A percentile compares a stretch with the other conserved stretches of the same genome.
phyloP scores from a whole-genome alignment of 2,113 vertebrate genomes.

The Propithecus coquereli region DNA sequence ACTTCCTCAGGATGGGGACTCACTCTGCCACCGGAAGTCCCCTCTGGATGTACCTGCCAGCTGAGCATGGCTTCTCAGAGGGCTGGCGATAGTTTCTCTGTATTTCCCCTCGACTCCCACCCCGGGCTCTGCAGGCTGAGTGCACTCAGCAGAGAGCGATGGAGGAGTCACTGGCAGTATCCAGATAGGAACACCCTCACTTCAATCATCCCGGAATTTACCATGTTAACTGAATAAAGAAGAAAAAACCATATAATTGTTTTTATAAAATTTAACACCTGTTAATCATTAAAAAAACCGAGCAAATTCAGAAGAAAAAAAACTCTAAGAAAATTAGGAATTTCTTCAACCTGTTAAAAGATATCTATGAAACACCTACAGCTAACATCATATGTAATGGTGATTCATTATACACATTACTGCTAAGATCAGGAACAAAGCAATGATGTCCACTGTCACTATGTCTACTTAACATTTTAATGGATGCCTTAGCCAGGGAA shows the following conservation, averaged over 20 bases:
- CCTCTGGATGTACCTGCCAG: background rate
- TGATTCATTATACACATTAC: background rate
- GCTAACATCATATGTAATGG: constrained; percentile 4
- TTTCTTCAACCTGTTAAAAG: background rate
- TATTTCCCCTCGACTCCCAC: background rate
- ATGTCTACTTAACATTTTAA: background rate
- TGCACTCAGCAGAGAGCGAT: background rate
- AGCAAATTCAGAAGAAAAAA: background rate
- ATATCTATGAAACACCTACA: background rate
- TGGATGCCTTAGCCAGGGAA: background rate
- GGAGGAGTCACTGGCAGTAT: constrained; percentile 37
- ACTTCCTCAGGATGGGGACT: background rate
- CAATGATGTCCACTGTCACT: background rate
- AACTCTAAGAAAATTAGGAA: background rate
- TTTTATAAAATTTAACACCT: background rate
- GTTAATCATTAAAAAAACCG: background rate
- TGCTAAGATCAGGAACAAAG: background rate
- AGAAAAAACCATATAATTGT: background rate
- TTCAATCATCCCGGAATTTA: constrained; percentile 35
- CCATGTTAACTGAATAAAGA: background rate
- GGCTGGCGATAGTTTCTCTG: background rate
- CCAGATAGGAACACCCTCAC: background rate
- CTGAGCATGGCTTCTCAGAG: background rate
- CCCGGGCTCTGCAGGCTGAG: background rate
- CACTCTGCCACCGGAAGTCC: background rate